Evolutionary conservation across 1,140 invertebrate species (phyloP).

Genomic region (Mamestra configurata): DNA sequence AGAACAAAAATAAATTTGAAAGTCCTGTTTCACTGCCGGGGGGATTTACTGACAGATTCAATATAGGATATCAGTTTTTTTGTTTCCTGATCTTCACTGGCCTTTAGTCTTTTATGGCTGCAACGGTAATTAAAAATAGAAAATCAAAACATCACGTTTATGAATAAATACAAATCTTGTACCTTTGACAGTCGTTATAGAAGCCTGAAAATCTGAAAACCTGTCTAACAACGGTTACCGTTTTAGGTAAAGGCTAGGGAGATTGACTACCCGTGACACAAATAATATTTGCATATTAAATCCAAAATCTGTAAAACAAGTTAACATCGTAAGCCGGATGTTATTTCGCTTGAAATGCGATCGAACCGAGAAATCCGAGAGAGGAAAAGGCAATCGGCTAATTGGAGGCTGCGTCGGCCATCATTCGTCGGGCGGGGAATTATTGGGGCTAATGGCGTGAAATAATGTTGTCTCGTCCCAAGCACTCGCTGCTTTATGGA

Average conservation of each 20-base stretch:
- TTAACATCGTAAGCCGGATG: conserved; percentile 22
- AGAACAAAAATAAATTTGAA: not conserved
- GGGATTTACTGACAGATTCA: not conserved
- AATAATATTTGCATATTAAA: not conserved
- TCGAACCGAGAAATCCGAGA: conserved; percentile 28
- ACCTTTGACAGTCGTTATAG: too few species aligned
- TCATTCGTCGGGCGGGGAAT: not conserved
- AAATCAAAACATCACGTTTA: too few species aligned
- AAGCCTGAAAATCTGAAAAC: too few species aligned
- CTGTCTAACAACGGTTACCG: too few species aligned
- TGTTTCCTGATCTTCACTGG: not conserved
- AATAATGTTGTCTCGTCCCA: conserved; percentile 11
- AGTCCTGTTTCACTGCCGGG: not conserved
- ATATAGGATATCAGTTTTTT: not conserved
- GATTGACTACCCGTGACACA: too few species aligned
- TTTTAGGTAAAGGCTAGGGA: too few species aligned
- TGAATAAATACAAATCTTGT: too few species aligned
- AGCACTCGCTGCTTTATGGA: not conserved
- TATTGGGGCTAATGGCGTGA: conserved; percentile 10
- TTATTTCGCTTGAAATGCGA: conserved; percentile 34
- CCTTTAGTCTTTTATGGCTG: not conserved
- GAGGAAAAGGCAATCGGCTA: conserved; percentile 29
- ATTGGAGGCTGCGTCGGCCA: conserved; percentile 28
- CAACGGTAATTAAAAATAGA: too few species aligned
- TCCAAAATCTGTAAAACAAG: not conserved